Conservation (phyloP, 2,797 vertebrate genomes). For the Microtus agrestis region DNA sequence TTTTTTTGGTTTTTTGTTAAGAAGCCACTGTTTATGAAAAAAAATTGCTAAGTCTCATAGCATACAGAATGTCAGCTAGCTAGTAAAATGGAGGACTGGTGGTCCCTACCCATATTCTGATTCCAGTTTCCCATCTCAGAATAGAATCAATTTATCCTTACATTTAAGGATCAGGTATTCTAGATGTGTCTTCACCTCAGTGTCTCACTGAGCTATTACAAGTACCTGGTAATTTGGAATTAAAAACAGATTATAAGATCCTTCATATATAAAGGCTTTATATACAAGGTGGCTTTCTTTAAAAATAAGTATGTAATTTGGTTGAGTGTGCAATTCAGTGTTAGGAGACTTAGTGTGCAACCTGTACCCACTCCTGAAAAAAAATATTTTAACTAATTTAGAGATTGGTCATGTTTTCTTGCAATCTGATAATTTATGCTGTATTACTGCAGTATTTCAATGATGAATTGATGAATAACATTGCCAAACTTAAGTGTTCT, state of each 20-base stretch:
- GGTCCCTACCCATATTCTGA: background rate
- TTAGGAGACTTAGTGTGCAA: background rate
- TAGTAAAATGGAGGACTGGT: background rate
- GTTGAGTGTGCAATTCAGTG: background rate
- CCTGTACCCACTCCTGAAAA: background rate
- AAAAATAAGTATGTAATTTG: background rate
- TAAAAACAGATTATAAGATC: background rate
- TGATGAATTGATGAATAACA: background rate
- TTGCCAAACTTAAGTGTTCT: background rate
- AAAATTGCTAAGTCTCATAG: background rate
- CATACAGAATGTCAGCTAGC: background rate
- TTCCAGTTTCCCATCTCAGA: slow-evolving; percentile 36
- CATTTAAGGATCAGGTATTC: background rate
- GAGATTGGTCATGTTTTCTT: background rate
- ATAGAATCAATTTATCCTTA: background rate
- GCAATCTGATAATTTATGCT: background rate
- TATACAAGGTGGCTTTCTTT: background rate
- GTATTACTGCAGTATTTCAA: background rate
- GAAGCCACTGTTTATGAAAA: background rate
- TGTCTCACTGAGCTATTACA: background rate
- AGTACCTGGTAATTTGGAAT: background rate
- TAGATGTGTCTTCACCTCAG: background rate
- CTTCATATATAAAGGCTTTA: slow-evolving; percentile 43
- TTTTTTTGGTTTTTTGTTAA: background rate
- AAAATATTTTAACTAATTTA: background rate